Conservation (phyloP, 2,797 vertebrate species). For the Micromesistius poutassou region DNA sequence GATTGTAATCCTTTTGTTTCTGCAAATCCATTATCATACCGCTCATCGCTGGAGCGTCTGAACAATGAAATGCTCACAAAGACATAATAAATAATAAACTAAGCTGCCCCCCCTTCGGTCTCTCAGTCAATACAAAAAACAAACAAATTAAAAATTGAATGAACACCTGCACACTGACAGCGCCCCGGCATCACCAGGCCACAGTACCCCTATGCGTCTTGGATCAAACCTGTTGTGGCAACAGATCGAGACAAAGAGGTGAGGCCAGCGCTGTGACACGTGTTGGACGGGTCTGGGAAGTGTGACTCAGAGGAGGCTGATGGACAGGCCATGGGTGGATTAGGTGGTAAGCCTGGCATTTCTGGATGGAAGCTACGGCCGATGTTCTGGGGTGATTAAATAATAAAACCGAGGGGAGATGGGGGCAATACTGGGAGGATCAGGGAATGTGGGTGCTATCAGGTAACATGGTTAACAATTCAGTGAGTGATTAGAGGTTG, state of each 20-base stretch:
- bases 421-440: background rate
- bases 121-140: background rate
- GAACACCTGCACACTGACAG: slow-evolving; percentile 22
- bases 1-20: background rate
- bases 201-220: slow-evolving; percentile 22
- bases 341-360: slow-evolving; percentile 70
- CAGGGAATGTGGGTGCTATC: background rate
- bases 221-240: slow-evolving; percentile 60
- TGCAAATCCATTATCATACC: background rate
- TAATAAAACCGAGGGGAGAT: background rate
- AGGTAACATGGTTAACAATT: slow-evolving; percentile 1
- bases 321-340: slow-evolving; percentile 65
- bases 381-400: background rate
- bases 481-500: background rate
- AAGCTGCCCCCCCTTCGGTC: background rate
- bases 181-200: slow-evolving; percentile 30
- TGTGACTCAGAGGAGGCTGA: slow-evolving; percentile 51
- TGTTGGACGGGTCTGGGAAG: slow-evolving; percentile 49
- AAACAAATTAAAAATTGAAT: slow-evolving; percentile 3
- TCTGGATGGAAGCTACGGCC: slow-evolving; percentile 45
- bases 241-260: slow-evolving; percentile 37
- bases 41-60: background rate
- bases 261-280: slow-evolving; percentile 50
- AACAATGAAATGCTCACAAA: background rate
- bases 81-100: background rate